Evolutionary conservation across 1,140 invertebrate genomes (phyloP), one percentile per base, ranked within the genome.

Genomic region (Lethrus apterus): DNA sequence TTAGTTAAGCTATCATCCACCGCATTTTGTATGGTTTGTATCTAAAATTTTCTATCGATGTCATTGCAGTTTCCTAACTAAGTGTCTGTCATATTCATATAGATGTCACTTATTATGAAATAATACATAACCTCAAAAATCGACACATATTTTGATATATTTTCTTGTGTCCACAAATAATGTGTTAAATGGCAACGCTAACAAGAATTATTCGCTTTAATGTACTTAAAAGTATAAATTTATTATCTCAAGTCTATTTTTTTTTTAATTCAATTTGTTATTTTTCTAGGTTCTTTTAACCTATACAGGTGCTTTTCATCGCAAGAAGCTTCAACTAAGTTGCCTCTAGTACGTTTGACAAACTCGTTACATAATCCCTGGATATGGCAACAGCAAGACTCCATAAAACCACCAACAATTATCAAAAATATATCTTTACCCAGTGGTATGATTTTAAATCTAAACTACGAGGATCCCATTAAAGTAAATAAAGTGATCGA

Each of bases 161-260:
- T n/a, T n/a, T n/a, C n/a, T n/a, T n/a, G n/a, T n/a, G n/a, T n/a
- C n/a, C n/a, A n/a, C n/a, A n/a, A n/a, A n/a, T n/a, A n/a, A n/a
- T n/a, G n/a, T n/a, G n/a, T n/a, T n/a, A n/a, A n/a, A 44, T 31
- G 35, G 20, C 35, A 23, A 38, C 18, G 7, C 14, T 38, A 38
- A 20, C 18, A 2, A 38, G 35, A 19, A 38, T 38, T 11, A 38
- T 23, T n/a, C 35, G 18, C 13, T 21, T 38, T 21, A 17, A 46
- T 46, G 24, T 19, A 1, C 26, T 34, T 9, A 33, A 11, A 31
- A 44, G 24, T 31, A 20, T 20, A 1, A 2, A n/a, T 20, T 14
- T 13, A 8, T 17, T 32, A 32, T 18, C 11, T 17, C 11, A 44
- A 32, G 33, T 0, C 21, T 9, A 3, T 10, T 20, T 31, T 15